phyloP scores from a whole-genome alignment of 2,888 invertebrate genomes.

The Epinotia bilunana region DNA sequence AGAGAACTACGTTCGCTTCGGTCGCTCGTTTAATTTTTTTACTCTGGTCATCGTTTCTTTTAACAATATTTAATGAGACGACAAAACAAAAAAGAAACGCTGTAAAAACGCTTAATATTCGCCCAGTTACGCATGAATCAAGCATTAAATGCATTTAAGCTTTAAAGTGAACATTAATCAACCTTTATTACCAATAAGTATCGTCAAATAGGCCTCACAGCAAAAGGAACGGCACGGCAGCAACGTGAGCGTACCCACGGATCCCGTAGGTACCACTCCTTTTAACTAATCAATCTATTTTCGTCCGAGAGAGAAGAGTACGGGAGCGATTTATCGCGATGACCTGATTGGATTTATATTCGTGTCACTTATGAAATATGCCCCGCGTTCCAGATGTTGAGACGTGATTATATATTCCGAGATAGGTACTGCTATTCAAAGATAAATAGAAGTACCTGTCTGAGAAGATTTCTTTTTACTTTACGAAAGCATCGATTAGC shows the following conservation, averaged over 20 bases:
- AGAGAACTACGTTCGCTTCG: too few species aligned
- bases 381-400: constrained; percentile 39
- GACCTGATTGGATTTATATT: constrained; percentile 45
- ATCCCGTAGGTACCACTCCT: constrained; percentile 32
- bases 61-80: too few species aligned
- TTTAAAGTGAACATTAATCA: background rate
- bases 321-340: constrained; percentile 44
- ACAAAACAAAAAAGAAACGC: too few species aligned
- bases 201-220: background rate
- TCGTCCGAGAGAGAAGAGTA: constrained; percentile 36
- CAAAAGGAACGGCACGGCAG: background rate
- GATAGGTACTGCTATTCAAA: constrained; percentile 16
- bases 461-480: constrained; percentile 14
- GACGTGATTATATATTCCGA: constrained; percentile 26
- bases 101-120: too few species aligned
- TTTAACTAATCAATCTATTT: constrained; percentile 45
- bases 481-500: background rate
- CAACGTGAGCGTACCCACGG: constrained; percentile 19
- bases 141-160: background rate
- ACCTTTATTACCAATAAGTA: background rate
- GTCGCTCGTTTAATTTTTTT: too few species aligned
- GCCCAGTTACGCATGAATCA: background rate
- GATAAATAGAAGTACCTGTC: background rate
- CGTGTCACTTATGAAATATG: constrained; percentile 44
- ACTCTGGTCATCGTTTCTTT: too few species aligned